phyloP scores from a whole-genome alignment of 2,113 vertebrate genomes.

The Onychorhynchus coronatus region DNA sequence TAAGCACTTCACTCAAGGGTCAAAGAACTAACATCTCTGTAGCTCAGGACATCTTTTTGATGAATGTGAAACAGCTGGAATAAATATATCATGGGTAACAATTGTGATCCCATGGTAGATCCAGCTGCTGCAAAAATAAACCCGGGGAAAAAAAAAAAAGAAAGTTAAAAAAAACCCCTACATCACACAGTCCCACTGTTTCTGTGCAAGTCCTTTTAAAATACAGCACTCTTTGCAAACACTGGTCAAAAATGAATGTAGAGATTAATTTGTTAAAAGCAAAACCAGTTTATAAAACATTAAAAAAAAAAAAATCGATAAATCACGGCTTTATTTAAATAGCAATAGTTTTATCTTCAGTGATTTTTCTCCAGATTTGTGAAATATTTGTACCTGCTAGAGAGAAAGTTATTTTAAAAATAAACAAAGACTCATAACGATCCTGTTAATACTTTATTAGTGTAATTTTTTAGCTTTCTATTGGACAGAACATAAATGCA shows the following conservation, averaged over 20 bases:
- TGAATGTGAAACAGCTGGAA: constrained; percentile 68
- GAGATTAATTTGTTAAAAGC: neutral
- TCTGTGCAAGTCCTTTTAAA: neutral
- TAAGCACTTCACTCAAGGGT: neutral
- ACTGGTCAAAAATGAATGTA: neutral
- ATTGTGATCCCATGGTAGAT: constrained; percentile 13
- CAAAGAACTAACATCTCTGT: neutral
- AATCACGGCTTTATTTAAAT: neutral
- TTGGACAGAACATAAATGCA: constrained; percentile 89
- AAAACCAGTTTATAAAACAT: neutral
- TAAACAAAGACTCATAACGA: constrained; percentile 46
- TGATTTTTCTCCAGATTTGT: neutral
- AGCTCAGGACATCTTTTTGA: constrained; percentile 30
- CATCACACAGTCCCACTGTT: neutral
- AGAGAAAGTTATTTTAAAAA: neutral
- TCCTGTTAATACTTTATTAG: constrained; percentile 98
- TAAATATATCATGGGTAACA: constrained; percentile 41
- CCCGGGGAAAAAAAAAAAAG: neutral
- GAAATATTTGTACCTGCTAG: fast-evolving
- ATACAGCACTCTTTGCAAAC: neutral
- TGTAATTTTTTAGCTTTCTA: constrained; percentile 87
- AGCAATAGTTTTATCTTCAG: neutral
- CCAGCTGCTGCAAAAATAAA: constrained; percentile 50
- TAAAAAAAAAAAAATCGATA: neutral
- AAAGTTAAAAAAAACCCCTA: neutral